A percentile compares a stretch with the other conserved stretches of the same genome.
Conservation (phyloP, 2,113 vertebrate species). For the Xiphophorus maculatus region DNA sequence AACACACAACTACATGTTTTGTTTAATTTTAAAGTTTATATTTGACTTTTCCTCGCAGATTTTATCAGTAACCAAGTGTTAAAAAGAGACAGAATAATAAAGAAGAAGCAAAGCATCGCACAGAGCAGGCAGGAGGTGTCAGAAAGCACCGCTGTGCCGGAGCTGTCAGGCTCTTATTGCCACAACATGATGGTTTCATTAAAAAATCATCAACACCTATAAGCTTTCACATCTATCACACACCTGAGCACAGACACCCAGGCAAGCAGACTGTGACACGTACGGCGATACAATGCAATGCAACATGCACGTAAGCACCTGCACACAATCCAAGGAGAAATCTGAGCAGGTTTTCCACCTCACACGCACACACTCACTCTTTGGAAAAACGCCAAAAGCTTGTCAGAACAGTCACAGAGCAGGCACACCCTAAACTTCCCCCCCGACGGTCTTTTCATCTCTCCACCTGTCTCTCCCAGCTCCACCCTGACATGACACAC, state of each 20-base stretch:
- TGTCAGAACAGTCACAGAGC: constrained; percentile 70
- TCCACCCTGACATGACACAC: constrained; percentile 56
- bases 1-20: not conserved
- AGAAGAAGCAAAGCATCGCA: not conserved
- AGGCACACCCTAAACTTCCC: constrained; percentile 52
- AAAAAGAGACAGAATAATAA: not conserved
- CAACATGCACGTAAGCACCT: constrained; percentile 48
- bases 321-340: constrained; percentile 46
- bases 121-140: constrained; percentile 9
- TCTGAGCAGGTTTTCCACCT: constrained; percentile 38
- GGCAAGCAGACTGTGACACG: constrained; percentile 1
- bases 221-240: constrained; percentile 36
- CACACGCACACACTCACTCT: constrained; percentile 18
- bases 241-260: constrained; percentile 11
- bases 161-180: constrained; percentile 28
- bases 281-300: constrained; percentile 2
- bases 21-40: not conserved
- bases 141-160: constrained; percentile 1
- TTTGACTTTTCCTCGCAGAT: constrained; percentile 5
- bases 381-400: constrained; percentile 73
- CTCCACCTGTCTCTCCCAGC: constrained; percentile 63
- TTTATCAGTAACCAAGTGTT: not conserved
- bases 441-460: constrained; percentile 64
- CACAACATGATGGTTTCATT: constrained; percentile 4
- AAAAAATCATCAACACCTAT: constrained; percentile 28